Base-by-base conservation (phyloP, 2,113 vertebrate species). In the Lipophrys pholis region DNA sequence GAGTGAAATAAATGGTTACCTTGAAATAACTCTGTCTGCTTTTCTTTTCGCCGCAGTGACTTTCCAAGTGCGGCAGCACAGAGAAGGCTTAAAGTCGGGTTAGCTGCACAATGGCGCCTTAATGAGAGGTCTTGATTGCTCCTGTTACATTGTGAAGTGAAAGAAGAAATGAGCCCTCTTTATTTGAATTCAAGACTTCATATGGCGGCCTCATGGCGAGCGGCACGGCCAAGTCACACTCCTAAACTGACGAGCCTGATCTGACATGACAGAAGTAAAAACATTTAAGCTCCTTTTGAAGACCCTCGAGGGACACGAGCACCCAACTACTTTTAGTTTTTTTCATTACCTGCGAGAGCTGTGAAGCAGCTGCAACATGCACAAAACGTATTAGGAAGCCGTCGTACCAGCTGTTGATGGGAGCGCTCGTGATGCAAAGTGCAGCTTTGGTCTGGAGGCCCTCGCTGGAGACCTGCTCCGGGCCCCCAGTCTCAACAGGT, bases 1-100 rank as follows among this genome's bases (percentile, higher is more conserved):
- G 86, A 89, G 90, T 93, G 81, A 89, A 94, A 93, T 95, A 94
- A 94, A 94, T 82, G 65, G 74, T 76, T 78, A 83, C 60, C 50
- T 91, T 91, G 74, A 16, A 89, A 76, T 87, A 90, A 73, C 53
- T 61, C 17, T 62, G 75, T 80, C 54, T 69, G 5, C 2, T 51
- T 8, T 56, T 59, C 48, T 36, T 45, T 16, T 16, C 6, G 7
- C 5, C 14, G 45, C 8, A 21, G 36, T 21, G 17, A 17, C 4
- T 36, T 48, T 30, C 16, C 11, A 21, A 17, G 45, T 36, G 15
- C n/a, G 6, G 8, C 16, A 8, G 8, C 16, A 42, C 56, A 36
- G 51, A 51, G 6, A 36, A 67, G 56, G 48, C 63, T 57, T 11
- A n/a, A 53, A 50, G 38, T 73, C 58, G 76, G 42, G 49, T 76